These are phyloP conservation scores for Leptonema lineaticorne DNA, from an alignment of 1,140 invertebrate species.

Conservation along the genomic window DNA sequence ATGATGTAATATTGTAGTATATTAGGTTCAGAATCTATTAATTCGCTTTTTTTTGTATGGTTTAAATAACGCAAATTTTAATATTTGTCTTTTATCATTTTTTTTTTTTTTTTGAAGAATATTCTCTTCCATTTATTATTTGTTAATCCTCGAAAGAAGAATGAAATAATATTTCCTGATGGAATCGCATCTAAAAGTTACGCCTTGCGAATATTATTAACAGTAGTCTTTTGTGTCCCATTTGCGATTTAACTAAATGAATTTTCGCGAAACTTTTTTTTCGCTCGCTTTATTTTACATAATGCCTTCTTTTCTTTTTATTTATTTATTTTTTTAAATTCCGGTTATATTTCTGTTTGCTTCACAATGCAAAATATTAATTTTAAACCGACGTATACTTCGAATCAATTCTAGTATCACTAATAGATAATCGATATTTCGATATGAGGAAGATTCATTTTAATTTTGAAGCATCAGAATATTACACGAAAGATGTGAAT, in stretches of 20 bases:
- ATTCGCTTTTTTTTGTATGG: too few relatives aligned
- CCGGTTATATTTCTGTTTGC: background rate
- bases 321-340: background rate
- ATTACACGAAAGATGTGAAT: too few relatives aligned
- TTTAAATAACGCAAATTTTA: too few relatives aligned
- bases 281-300: slow-evolving; percentile 9
- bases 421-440: too few relatives aligned
- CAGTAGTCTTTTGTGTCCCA: too few relatives aligned
- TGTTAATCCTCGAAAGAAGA: background rate
- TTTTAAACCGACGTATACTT: too few relatives aligned
- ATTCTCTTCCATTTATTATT: background rate
- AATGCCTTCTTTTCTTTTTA: background rate
- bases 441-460: too few relatives aligned
- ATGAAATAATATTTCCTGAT: slow-evolving; percentile 9
- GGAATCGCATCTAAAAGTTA: background rate
- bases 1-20: too few relatives aligned
- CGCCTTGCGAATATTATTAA: background rate
- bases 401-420: too few relatives aligned
- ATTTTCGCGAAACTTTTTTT: slow-evolving; percentile 12
- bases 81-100: background rate
- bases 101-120: background rate
- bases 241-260: slow-evolving; percentile 26
- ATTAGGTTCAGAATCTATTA: too few relatives aligned
- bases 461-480: too few relatives aligned
- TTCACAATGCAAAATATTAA: too few relatives aligned